phyloP scores from a whole-genome alignment of 37 sponge, comb jelly and placozoan species.

The Petrosia ficiformis region DNA sequence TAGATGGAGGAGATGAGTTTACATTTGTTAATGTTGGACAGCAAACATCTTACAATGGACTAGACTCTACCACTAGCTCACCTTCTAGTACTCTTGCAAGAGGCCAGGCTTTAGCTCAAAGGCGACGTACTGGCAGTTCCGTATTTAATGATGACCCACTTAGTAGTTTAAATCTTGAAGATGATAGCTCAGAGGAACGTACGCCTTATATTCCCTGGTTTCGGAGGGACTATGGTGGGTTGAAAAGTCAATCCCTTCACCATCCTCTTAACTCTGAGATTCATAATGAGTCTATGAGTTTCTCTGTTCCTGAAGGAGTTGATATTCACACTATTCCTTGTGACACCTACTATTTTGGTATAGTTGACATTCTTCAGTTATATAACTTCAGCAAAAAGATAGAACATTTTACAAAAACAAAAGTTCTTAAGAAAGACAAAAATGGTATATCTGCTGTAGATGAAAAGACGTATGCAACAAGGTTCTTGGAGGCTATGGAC shows the following conservation, averaged over 20 bases:
- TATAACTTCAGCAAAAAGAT: constrained; percentile 74
- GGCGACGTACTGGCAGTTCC: not conserved
- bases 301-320: not conserved
- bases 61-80: not conserved
- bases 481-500: constrained; percentile 66
- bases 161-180: too few species aligned
- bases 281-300: not conserved
- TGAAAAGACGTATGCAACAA: constrained; percentile 50
- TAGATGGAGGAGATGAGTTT: constrained; percentile 21
- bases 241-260: constrained; percentile 40
- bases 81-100: constrained; percentile 2
- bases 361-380: constrained; percentile 88
- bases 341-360: constrained; percentile 79
- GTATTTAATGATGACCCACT: not conserved
- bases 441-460: constrained; percentile 72
- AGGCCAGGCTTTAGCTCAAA: not conserved
- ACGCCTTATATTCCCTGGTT: constrained; percentile 46
- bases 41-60: not conserved
- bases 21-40: not conserved
- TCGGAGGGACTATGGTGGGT: constrained; percentile 65
- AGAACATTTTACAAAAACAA: constrained; percentile 75
- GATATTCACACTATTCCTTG: not conserved
- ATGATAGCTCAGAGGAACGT: not conserved
- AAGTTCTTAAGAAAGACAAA: constrained; percentile 38
- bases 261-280: constrained; percentile 26